These are phyloP conservation scores for Hydrocynus forskahlii DNA, from an alignment of 2,797 vertebrate species.

Conservation along the genomic window DNA sequence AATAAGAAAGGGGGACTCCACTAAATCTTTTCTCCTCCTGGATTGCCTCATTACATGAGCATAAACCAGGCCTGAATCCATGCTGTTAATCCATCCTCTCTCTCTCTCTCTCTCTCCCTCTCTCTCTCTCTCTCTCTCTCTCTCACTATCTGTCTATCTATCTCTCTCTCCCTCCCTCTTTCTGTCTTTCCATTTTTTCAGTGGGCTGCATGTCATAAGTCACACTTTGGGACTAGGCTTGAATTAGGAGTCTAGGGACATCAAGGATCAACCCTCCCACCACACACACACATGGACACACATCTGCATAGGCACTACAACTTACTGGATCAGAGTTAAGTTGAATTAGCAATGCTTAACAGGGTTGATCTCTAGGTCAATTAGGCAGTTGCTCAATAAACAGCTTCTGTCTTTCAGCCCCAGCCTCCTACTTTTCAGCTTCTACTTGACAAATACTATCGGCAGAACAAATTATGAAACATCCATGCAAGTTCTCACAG, in stretches of 20 bases:
- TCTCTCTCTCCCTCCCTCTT: background rate
- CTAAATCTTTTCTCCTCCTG: slow-evolving; percentile 69
- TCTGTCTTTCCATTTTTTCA: background rate
- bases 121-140: background rate
- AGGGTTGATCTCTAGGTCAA: slow-evolving; percentile 40
- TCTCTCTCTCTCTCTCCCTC: background rate
- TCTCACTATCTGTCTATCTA: background rate
- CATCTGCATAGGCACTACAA: slow-evolving; percentile 61
- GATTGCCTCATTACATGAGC: slow-evolving; percentile 78
- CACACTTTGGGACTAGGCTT: slow-evolving; percentile 75
- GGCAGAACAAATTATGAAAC: slow-evolving; percentile 18
- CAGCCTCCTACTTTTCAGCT: too few relatives aligned
- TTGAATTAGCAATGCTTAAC: slow-evolving; percentile 41
- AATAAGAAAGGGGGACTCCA: slow-evolving; percentile 65
- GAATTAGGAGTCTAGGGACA: slow-evolving; percentile 78
- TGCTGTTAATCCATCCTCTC: slow-evolving; percentile 64
- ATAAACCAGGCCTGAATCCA: slow-evolving; percentile 67
- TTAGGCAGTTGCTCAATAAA: slow-evolving; percentile 33
- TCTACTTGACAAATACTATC: slow-evolving; percentile 4
- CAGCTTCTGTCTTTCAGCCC: slow-evolving; percentile 1
- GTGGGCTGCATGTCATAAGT: slow-evolving; percentile 70
- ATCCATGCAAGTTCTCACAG: background rate
- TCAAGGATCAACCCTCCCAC: slow-evolving; percentile 67
- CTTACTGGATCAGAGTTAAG: slow-evolving; percentile 31
- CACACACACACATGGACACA: slow-evolving; percentile 14